A percentile compares a stretch with the other conserved stretches of the same genome.
phyloP scores from a whole-genome alignment of 2,797 vertebrate species.

The Oreochromis mossambicus region DNA sequence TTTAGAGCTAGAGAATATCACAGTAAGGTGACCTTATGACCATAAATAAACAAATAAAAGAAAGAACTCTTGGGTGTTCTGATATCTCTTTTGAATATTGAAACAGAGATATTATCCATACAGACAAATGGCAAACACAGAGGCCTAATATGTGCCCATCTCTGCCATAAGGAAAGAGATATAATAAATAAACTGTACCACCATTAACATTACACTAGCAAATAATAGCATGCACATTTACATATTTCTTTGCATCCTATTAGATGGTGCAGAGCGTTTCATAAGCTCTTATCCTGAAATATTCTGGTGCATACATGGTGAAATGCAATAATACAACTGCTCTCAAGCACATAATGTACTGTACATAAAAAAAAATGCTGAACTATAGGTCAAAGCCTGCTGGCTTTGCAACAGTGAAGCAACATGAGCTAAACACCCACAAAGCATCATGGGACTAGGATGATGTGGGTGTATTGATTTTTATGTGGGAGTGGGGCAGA shows the following conservation, averaged over 20 bases:
- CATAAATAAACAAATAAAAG: neutral
- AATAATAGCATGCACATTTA: neutral
- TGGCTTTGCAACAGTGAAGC: conserved; percentile 65
- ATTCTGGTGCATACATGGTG: neutral
- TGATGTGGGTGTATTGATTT: conserved; percentile 75
- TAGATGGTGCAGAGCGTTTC: neutral
- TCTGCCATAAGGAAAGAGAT: neutral
- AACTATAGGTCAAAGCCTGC: conserved; percentile 71
- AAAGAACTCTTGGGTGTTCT: neutral
- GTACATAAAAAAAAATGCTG: conserved; percentile 32
- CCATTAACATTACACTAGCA: too few relatives aligned
- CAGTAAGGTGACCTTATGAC: neutral
- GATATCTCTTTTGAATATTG: neutral
- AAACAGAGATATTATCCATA: neutral
- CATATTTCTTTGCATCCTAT: neutral
- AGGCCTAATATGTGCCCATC: neutral
- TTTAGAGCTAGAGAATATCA: neutral
- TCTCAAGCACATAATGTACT: conserved; percentile 26
- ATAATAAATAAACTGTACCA: neutral
- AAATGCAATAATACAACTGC: neutral
- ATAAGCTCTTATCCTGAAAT: neutral
- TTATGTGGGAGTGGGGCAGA: conserved; percentile 62
- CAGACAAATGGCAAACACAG: neutral
- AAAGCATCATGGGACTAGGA: conserved; percentile 69
- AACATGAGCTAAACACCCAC: conserved; percentile 72